Evolutionary conservation across 2,113 vertebrate species (phyloP).

Genomic region (Bufo gargarizans): DNA sequence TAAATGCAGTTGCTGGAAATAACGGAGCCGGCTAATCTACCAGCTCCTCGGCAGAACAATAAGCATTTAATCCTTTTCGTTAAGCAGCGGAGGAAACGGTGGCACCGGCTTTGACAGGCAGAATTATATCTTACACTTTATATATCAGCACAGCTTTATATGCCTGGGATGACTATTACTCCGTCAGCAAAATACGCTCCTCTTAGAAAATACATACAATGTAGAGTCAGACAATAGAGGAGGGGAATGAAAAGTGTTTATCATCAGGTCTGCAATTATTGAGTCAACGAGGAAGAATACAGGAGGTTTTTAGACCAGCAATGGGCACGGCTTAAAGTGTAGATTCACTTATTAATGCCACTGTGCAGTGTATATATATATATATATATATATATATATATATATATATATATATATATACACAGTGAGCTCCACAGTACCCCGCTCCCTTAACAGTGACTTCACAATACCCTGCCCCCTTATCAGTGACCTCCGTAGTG

Average conservation of each 20-base stretch:
- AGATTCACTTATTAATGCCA: not conserved
- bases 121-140: slow-evolving; percentile 39
- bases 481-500: no score
- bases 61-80: slow-evolving; percentile 37
- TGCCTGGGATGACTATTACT: slow-evolving; percentile 6
- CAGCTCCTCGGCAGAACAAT: slow-evolving; percentile 9
- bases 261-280: slow-evolving; percentile 6
- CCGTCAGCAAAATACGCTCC: slow-evolving; percentile 18
- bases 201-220: slow-evolving; percentile 13
- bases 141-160: slow-evolving; percentile 33
- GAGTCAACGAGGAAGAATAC: not conserved
- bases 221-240: not conserved
- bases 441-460: no score
- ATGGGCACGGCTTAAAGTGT: not conserved
- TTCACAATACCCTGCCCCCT: no score
- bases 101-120: not conserved
- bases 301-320: not conserved
- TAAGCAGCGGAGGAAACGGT: slow-evolving; percentile 5
- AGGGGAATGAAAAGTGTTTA: not conserved
- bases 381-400: no score
- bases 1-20: not conserved
- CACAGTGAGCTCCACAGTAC: no score
- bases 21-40: slow-evolving; percentile 24
- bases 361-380: not conserved
- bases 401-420: no score